Percentiles rank a stretch among this genome's conserved stretches.
phyloP scores from a whole-genome alignment of 2,797 vertebrate species.

The Catamblyrhynchus diadema region DNA sequence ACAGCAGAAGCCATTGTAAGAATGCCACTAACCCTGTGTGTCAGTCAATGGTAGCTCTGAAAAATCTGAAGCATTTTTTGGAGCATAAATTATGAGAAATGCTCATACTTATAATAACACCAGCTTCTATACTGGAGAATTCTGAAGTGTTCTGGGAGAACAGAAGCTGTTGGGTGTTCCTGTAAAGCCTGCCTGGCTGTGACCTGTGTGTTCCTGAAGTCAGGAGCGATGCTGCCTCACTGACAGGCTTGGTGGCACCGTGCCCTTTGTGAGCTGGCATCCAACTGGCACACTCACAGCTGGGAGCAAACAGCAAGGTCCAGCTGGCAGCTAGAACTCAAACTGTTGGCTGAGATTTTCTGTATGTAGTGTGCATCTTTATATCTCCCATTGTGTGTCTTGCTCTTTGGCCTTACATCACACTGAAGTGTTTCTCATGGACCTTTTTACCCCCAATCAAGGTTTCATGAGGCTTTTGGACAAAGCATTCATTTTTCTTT shows the following conservation, averaged over 20 bases:
- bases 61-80: neutral
- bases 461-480: neutral
- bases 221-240: neutral
- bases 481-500: neutral
- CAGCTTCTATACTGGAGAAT: neutral
- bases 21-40: neutral
- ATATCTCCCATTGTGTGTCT: accelerated
- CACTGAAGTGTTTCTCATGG: neutral
- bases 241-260: neutral
- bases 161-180: neutral
- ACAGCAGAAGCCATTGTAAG: neutral
- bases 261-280: neutral
- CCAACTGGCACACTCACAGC: neutral
- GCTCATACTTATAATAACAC: neutral
- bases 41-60: neutral
- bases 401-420: neutral
- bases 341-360: neutral
- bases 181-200: neutral
- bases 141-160: neutral
- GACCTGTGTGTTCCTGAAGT: neutral
- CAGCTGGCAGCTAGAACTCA: neutral
- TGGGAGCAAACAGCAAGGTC: neutral
- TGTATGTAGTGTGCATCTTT: neutral
- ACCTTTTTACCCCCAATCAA: neutral
- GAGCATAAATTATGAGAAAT: neutral